These are phyloP conservation scores for Lophotis ruficrista DNA, from an alignment of 2,113 vertebrate genomes.

Conservation along the genomic window DNA sequence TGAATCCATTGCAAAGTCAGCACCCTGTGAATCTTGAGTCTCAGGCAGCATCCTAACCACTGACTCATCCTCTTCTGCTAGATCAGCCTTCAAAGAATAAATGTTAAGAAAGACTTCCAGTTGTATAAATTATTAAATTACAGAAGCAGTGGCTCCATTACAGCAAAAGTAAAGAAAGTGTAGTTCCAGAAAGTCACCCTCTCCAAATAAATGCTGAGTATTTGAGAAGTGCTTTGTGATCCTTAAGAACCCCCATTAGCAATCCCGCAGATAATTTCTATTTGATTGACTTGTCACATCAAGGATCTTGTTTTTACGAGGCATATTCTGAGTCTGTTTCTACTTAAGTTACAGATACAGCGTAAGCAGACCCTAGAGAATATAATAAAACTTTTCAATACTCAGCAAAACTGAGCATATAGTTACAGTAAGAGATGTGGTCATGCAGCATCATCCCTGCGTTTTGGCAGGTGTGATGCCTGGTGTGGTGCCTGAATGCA, in stretches of 20 bases:
- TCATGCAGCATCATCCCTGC: background rate
- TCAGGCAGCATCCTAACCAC: background rate
- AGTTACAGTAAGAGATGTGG: background rate
- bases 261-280: background rate
- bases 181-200: background rate
- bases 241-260: background rate
- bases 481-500: background rate
- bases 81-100: background rate
- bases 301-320: background rate
- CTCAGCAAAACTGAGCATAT: background rate
- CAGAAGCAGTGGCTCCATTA: background rate
- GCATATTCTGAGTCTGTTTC: background rate
- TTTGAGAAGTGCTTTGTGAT: background rate
- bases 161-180: background rate
- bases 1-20: background rate
- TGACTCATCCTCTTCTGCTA: background rate
- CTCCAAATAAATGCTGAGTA: background rate
- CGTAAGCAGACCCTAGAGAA: background rate
- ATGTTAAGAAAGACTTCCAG: background rate
- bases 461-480: background rate
- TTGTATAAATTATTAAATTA: background rate
- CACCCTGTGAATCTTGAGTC: background rate
- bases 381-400: background rate
- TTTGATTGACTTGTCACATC: background rate
- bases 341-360: background rate